A percentile compares a stretch with the other conserved stretches of the same genome.
Evolutionary conservation across 2,113 vertebrate genomes (phyloP).

Genomic region (Hemibagrus wyckioides): DNA sequence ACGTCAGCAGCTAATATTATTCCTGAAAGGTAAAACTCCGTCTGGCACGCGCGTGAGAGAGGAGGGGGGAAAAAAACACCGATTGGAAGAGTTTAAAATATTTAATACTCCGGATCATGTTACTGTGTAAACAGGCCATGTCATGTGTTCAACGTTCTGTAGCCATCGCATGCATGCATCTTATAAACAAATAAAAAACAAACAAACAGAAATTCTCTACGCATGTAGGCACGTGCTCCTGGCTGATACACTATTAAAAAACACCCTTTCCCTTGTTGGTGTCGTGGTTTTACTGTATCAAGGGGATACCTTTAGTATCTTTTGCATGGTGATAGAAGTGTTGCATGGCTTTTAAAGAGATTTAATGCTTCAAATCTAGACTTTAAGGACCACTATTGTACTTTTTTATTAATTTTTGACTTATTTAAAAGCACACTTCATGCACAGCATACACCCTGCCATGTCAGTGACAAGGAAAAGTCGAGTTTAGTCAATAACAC

Average conservation of each 20-base stretch:
- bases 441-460: not conserved
- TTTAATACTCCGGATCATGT: not conserved
- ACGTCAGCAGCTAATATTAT: not conserved
- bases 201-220: not conserved
- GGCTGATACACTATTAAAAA: too few relatives aligned
- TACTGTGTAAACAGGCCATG: not conserved
- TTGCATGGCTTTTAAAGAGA: not conserved
- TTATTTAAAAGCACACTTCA: not conserved
- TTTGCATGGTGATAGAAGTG: not conserved
- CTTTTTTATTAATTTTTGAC: not conserved
- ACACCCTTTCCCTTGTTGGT: too few relatives aligned
- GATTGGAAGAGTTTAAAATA: not conserved
- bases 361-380: not conserved
- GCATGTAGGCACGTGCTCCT: not conserved
- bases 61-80: not conserved
- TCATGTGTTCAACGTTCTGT: not conserved
- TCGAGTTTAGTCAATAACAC: not conserved
- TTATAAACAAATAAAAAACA: not conserved
- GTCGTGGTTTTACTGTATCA: not conserved
- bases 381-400: not conserved
- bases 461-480: too few relatives aligned
- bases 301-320: not conserved
- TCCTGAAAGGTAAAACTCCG: not conserved
- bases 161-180: not conserved
- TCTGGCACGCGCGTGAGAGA: not conserved